Evolutionary conservation across 2,888 invertebrate species (phyloP).

Genomic region (Quadroppia sp.): DNA sequence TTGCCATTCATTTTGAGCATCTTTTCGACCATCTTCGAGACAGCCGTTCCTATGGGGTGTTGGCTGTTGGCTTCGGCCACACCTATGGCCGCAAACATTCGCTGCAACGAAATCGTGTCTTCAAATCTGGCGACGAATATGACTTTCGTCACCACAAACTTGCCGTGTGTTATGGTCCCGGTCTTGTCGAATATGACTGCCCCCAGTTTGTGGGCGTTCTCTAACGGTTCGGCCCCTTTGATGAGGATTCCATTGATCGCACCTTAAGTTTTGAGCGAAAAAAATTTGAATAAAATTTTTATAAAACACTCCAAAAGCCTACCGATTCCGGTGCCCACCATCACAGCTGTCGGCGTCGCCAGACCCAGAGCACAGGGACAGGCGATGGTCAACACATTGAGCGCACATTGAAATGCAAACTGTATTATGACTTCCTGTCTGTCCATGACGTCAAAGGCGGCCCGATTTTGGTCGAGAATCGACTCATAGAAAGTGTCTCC

Average conservation of each 20-base stretch:
- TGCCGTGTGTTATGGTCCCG: constrained; percentile 90
- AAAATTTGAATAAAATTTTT: neutral
- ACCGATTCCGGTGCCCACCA: constrained; percentile 92
- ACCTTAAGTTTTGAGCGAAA: constrained; percentile 15
- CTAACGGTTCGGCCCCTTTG: constrained; percentile 95
- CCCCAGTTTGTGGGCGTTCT: constrained; percentile 92
- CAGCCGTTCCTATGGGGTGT: constrained; percentile 78
- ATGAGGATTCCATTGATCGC: constrained; percentile 91
- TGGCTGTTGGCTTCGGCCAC: constrained; percentile 92
- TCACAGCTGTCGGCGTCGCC: constrained; percentile 98
- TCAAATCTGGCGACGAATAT: constrained; percentile 57
- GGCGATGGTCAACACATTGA: constrained; percentile 95
- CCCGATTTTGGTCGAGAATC: constrained; percentile 19
- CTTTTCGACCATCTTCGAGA: constrained; percentile 34
- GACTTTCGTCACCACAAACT: constrained; percentile 67
- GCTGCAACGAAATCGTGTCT: constrained; percentile 15
- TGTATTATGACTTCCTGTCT: constrained; percentile 73
- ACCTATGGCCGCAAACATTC: constrained; percentile 69
- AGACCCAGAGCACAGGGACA: constrained; percentile 97
- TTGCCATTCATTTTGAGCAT: neutral
- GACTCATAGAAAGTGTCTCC: constrained; percentile 59
- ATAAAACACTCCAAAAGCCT: neutral
- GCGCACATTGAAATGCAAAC: constrained; percentile 90
- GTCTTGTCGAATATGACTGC: constrained; percentile 98
- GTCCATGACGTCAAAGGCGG: constrained; percentile 17